These are phyloP conservation scores for Temnothorax unifasciatus DNA, from an alignment of 2,888 invertebrate genomes.

Conservation along the genomic window DNA sequence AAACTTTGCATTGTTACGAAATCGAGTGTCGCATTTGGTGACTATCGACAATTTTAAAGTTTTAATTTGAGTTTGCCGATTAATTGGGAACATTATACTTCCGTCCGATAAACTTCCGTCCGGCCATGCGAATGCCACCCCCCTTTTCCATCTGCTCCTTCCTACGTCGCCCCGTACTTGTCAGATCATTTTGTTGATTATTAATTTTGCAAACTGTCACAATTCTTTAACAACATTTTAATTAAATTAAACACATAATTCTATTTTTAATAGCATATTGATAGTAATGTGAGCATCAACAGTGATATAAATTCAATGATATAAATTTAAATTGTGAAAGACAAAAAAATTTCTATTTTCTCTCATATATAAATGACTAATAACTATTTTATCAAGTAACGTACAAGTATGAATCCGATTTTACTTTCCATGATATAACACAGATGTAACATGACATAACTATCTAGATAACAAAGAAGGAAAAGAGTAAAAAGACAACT, in stretches of 20 bases:
- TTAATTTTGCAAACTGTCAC: slow-evolving; percentile 7
- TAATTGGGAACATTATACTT: slow-evolving; percentile 81
- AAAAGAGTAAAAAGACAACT: neutral
- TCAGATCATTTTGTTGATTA: slow-evolving; percentile 16
- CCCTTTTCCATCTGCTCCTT: slow-evolving; percentile 33
- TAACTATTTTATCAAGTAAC: neutral
- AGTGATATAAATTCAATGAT: neutral
- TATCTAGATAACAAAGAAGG: neutral
- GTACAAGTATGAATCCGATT: neutral
- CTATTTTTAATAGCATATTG: neutral
- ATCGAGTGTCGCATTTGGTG: slow-evolving; percentile 81
- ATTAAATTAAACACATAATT: neutral
- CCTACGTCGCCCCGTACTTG: slow-evolving; percentile 26
- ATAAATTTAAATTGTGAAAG: neutral
- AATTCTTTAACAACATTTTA: neutral
- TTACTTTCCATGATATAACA: neutral
- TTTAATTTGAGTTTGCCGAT: slow-evolving; percentile 85
- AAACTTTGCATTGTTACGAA: slow-evolving; percentile 84
- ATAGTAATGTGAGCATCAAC: neutral
- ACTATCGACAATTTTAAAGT: slow-evolving; percentile 83
- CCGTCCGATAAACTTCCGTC: slow-evolving; percentile 74
- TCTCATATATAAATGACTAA: neutral
- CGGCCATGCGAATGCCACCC: slow-evolving; percentile 72
- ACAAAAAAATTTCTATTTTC: neutral
- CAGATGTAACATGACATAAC: neutral